These are phyloP conservation scores for Mastigias papua DNA, from an alignment of 30 jellyfish, hydroid and myxozoan species.

Conservation along the genomic window DNA sequence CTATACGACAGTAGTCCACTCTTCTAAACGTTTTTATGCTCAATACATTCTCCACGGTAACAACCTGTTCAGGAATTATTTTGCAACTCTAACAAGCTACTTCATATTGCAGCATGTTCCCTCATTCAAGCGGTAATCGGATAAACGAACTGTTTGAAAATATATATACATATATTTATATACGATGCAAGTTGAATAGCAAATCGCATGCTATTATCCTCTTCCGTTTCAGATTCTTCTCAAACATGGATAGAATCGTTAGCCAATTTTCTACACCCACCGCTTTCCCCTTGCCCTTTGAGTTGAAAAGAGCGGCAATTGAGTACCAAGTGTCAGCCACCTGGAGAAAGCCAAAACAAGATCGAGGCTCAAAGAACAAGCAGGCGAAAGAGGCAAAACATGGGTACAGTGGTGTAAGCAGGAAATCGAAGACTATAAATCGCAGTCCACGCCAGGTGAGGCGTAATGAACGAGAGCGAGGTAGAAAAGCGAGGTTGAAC, in stretches of 20 bases:
- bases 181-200: neutral
- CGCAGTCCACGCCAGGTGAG: slow-evolving; percentile 83
- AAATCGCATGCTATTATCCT: neutral
- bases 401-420: slow-evolving; percentile 4
- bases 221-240: slow-evolving; percentile 9
- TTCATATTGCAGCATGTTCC: neutral
- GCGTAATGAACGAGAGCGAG: slow-evolving; percentile 91
- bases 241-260: slow-evolving; percentile 9
- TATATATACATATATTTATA: too few species aligned
- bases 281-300: slow-evolving; percentile 27
- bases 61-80: too few species aligned
- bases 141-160: neutral
- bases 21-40: too few species aligned
- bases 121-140: neutral
- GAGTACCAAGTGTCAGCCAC: slow-evolving; percentile 32
- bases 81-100: neutral
- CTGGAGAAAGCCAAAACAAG: slow-evolving; percentile 58
- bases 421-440: slow-evolving; percentile 47
- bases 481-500: slow-evolving; percentile 90
- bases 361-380: slow-evolving; percentile 23
- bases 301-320: slow-evolving; percentile 37
- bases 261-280: slow-evolving; percentile 16
- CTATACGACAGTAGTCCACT: too few species aligned
- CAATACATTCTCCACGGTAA: too few species aligned
- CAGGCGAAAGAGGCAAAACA: slow-evolving; percentile 45